These are phyloP conservation scores for Hyles lineata DNA, from an alignment of 2,888 invertebrate species.

Conservation along the genomic window DNA sequence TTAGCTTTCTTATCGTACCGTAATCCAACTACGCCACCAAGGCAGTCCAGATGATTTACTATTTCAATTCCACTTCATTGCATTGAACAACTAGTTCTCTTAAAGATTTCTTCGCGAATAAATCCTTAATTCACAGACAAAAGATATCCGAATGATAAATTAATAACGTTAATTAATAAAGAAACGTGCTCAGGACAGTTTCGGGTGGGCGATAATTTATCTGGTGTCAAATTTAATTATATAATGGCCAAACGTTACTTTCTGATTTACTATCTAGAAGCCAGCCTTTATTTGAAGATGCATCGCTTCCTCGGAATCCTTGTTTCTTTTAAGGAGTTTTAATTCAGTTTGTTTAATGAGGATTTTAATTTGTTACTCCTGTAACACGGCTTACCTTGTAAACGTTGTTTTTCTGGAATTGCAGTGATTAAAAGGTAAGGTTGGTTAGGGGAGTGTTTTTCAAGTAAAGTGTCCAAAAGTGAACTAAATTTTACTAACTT, in stretches of 20 bases:
- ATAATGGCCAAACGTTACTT: conserved; percentile 37
- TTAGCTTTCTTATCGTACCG: too few species aligned
- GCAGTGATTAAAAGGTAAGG: too few species aligned
- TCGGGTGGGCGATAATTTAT: conserved; percentile 40
- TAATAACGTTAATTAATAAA: conserved; percentile 24
- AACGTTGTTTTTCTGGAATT: too few species aligned
- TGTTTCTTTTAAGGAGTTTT: background rate
- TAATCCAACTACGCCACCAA: too few species aligned
- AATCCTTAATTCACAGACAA: background rate
- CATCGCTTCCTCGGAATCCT: background rate
- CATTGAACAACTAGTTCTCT: background rate
- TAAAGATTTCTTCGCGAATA: background rate
- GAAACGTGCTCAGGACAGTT: conserved; percentile 42
- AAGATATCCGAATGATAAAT: conserved; percentile 27
- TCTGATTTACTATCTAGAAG: conserved; percentile 38
- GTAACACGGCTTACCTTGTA: too few species aligned
- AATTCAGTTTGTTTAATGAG: background rate
- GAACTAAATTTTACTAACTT: too few species aligned
- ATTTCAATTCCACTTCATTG: background rate
- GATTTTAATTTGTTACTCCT: background rate
- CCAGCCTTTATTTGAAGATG: background rate
- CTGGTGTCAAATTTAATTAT: conserved; percentile 34
- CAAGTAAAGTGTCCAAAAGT: too few species aligned
- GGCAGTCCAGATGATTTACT: too few species aligned
- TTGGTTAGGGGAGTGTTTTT: too few species aligned